These are phyloP conservation scores for Micrasema longulum DNA, from an alignment of 1,140 invertebrate species.

Conservation along the genomic window DNA sequence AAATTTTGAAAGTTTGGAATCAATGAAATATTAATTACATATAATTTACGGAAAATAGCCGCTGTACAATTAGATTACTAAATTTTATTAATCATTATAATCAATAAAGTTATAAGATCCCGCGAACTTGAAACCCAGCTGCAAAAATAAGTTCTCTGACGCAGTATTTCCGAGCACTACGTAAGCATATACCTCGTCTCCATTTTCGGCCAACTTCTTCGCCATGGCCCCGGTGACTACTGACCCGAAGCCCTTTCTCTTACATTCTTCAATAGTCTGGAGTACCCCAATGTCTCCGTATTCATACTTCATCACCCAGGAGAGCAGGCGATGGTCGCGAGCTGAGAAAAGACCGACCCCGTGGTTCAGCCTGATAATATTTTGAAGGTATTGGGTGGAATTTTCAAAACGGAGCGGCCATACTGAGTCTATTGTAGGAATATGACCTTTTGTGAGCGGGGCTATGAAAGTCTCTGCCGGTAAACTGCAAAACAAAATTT, in stretches of 20 bases:
- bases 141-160: constrained; percentile 55
- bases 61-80: no score
- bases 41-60: no score
- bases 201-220: constrained; percentile 55
- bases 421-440: constrained; percentile 47
- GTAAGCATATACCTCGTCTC: constrained; percentile 52
- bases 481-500: constrained; percentile 14
- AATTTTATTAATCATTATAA: background rate
- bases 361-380: constrained; percentile 55
- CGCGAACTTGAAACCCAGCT: constrained; percentile 53
- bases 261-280: constrained; percentile 56
- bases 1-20: no score
- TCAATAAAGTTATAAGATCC: constrained; percentile 39
- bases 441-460: constrained; percentile 49
- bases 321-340: constrained; percentile 53
- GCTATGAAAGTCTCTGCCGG: constrained; percentile 53
- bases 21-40: no score
- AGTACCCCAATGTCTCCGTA: constrained; percentile 56
- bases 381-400: constrained; percentile 54
- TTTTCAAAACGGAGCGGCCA: constrained; percentile 56
- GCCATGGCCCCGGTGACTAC: constrained; percentile 54
- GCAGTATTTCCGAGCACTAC: constrained; percentile 53
- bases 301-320: constrained; percentile 58
- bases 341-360: constrained; percentile 57
- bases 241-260: constrained; percentile 56